Conservation (phyloP, 2,113 vertebrate species). For the Orycteropus afer region DNA sequence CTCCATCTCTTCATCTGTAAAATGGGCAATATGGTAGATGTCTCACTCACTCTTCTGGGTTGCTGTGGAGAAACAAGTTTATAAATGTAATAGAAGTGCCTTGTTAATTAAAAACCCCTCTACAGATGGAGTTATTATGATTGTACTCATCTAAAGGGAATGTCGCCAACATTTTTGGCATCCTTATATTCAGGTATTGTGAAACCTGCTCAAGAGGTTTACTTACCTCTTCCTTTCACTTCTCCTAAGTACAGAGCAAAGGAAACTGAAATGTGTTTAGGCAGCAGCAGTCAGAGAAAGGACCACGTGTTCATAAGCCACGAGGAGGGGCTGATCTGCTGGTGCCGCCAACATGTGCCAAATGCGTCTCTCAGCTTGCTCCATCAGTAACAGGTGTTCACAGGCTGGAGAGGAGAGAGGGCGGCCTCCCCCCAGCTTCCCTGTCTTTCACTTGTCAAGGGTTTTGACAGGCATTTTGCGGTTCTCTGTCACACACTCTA, state of each 20-base stretch:
- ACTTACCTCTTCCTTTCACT: background rate
- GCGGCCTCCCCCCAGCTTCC: background rate
- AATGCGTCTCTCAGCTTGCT: conserved; percentile 51
- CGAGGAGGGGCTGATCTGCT: background rate
- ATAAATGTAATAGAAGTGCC: background rate
- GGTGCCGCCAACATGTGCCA: conserved; percentile 46
- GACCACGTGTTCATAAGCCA: background rate
- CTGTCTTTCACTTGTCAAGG: conserved; percentile 63
- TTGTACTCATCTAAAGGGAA: background rate
- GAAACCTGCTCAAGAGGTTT: background rate
- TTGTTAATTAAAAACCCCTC: background rate
- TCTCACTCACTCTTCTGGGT: background rate
- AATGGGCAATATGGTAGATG: background rate
- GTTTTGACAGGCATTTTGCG: conserved; percentile 70
- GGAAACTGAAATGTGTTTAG: background rate
- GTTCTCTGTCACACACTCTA: conserved; percentile 65
- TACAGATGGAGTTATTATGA: background rate
- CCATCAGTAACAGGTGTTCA: conserved; percentile 60
- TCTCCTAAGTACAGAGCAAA: background rate
- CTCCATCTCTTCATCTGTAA: background rate
- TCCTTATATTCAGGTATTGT: background rate
- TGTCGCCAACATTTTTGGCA: background rate
- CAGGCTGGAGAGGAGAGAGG: background rate
- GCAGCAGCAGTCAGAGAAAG: background rate
- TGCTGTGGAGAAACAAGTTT: background rate